phyloP scores from a whole-genome alignment of 1,140 invertebrate genomes.

The Micrasema minimum region DNA sequence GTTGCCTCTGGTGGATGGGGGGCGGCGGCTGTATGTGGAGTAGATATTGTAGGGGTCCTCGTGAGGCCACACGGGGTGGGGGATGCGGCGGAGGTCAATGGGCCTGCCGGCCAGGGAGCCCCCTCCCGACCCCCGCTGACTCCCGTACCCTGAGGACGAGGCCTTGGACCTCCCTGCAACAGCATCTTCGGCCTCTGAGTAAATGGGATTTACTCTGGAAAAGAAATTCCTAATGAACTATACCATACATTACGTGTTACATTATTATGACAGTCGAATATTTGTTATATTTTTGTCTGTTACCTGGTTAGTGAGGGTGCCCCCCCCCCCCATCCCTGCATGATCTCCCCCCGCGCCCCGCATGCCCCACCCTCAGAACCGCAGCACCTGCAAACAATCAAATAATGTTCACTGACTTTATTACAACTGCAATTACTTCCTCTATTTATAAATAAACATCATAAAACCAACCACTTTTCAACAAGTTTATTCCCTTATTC shows the following conservation, averaged over 20 bases:
- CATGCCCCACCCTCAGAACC: conserved; percentile 42
- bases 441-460: too few relatives aligned
- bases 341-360: conserved; percentile 45
- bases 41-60: conserved; percentile 51
- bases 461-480: too few relatives aligned
- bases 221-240: too few relatives aligned
- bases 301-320: conserved; percentile 51
- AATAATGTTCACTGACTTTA: not conserved
- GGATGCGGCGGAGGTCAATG: conserved; percentile 14
- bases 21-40: conserved; percentile 43
- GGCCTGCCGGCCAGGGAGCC: conserved; percentile 44
- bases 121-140: conserved; percentile 50
- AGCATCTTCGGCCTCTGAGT: conserved; percentile 50
- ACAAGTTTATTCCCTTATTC: too few relatives aligned
- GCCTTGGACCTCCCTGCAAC: conserved; percentile 50
- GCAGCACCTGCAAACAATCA: conserved; percentile 37
- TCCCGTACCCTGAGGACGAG: conserved; percentile 51
- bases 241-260: too few relatives aligned
- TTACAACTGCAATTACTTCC: too few relatives aligned
- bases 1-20: conserved; percentile 8
- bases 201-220: conserved; percentile 52
- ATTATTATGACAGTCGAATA: too few relatives aligned
- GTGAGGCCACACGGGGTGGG: conserved; percentile 35
- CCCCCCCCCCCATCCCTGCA: conserved; percentile 52
- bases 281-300: not conserved